Base-by-base conservation (phyloP, 2,797 vertebrate genomes). In the Iguana delicatissima region DNA sequence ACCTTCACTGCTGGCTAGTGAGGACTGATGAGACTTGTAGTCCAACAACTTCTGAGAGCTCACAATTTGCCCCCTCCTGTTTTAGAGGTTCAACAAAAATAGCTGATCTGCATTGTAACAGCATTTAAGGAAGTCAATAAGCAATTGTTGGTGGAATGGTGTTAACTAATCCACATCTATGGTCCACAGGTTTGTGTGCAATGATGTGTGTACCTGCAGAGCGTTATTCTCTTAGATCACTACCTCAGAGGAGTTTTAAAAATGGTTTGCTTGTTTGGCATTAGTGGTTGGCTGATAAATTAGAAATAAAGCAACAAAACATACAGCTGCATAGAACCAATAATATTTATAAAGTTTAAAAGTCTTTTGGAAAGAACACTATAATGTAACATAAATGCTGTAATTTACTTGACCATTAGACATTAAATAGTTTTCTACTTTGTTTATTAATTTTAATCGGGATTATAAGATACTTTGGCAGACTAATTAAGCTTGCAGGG, bases 401-500 rank as follows among this genome's bases (percentile, higher is more conserved):
- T 50, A 46, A n/a, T 67, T 20, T 46, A 84, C 50, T 42, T 79
- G 32, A 91, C 80, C 18, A 83, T 32, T 59, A 80, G 50, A 72
- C 67, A 32, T 7, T 69, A 76, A n/a, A 50, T 12, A 55, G 3
- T 72, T 79, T 59, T 79, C 42, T 35, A 52, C 26, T 88, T 79
- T 77, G n/a, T 84, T 77, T 76, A 55, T 67, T 90, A 20, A 42
- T 67, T 42, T 64, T 84, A 84, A 69, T 83, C 55, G 46, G 50
- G 26, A 91, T 64, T 55, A 55, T 82, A 35, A 86, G 35, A 59
- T 55, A 86, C 32, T 69, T 81, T 67, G 42, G 76, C 16, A 69
- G 46, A 83, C 32, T 77, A 57, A 83, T 82, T 87, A 67, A n/a
- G 22, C 64, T 83, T 82, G 57, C 72, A 87, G 42, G 24, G n/a